phyloP scores from a whole-genome alignment of 1,140 invertebrate species.

The Calliopsis andreniformis region DNA sequence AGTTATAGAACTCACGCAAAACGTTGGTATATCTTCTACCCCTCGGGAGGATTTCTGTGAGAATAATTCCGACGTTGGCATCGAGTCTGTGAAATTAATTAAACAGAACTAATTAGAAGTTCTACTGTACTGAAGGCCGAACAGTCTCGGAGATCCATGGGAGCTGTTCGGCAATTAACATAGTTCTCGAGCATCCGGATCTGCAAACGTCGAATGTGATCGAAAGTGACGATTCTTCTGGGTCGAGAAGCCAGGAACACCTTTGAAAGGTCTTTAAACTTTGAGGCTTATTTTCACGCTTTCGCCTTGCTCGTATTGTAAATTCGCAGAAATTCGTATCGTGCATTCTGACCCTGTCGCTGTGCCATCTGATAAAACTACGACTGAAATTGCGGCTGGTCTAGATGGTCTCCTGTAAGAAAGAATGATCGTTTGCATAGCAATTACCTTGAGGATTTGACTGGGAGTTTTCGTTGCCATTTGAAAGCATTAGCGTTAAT shows the following conservation, averaged over 20 bases:
- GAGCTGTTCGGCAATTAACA: neutral
- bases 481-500: neutral
- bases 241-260: neutral
- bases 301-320: neutral
- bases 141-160: neutral
- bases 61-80: neutral
- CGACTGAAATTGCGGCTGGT: neutral
- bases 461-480: neutral
- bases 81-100: slow-evolving; percentile 20
- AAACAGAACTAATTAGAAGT: slow-evolving; percentile 18
- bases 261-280: slow-evolving; percentile 9
- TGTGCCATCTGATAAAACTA: neutral
- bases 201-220: neutral
- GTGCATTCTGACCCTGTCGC: neutral
- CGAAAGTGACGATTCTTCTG: neutral
- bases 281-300: slow-evolving; percentile 2
- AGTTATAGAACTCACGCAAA: neutral
- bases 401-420: neutral
- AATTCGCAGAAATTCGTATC: neutral
- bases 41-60: neutral
- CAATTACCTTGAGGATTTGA: neutral
- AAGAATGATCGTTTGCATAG: neutral
- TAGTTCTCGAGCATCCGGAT: neutral
- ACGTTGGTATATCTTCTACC: neutral
- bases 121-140: neutral